These are phyloP conservation scores for Eumaeus atala DNA, from an alignment of 1,140 invertebrate genomes.

Conservation along the genomic window DNA sequence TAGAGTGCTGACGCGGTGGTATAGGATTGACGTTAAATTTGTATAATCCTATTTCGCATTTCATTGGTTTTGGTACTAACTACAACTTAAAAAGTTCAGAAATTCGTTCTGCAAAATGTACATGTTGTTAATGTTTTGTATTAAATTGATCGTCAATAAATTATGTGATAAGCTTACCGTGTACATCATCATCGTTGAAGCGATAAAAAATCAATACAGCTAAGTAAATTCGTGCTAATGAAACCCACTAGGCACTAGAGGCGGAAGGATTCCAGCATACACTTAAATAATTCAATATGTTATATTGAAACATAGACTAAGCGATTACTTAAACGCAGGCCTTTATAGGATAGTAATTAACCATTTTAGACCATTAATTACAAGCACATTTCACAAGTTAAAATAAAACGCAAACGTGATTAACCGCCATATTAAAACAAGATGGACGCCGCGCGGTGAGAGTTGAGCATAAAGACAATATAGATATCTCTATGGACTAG, in stretches of 20 bases:
- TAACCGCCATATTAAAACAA: conserved; percentile 9
- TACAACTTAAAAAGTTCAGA: too few species aligned
- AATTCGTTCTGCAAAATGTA: too few species aligned
- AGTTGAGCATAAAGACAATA: too few species aligned
- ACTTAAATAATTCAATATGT: not conserved
- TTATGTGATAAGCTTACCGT: conserved; percentile 41
- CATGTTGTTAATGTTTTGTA: too few species aligned
- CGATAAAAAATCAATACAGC: conserved; percentile 40
- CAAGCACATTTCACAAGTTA: not conserved
- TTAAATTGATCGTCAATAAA: not conserved
- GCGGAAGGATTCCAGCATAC: not conserved
- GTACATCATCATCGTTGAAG: conserved; percentile 58
- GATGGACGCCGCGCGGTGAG: not conserved
- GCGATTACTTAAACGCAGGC: not conserved
- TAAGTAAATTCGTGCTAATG: conserved; percentile 15
- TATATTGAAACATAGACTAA: not conserved
- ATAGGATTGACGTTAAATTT: too few species aligned
- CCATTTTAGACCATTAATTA: not conserved
- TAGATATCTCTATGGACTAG: too few species aligned
- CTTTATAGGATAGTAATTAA: not conserved
- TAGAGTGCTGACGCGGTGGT: too few species aligned
- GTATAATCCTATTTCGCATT: too few species aligned
- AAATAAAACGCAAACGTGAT: conserved; percentile 3
- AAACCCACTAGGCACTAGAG: not conserved
- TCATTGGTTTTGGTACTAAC: too few species aligned